Evolutionary conservation across 2,113 vertebrate genomes (phyloP), one percentile per base, ranked within the genome.

Genomic region (Oplegnathus fasciatus): DNA sequence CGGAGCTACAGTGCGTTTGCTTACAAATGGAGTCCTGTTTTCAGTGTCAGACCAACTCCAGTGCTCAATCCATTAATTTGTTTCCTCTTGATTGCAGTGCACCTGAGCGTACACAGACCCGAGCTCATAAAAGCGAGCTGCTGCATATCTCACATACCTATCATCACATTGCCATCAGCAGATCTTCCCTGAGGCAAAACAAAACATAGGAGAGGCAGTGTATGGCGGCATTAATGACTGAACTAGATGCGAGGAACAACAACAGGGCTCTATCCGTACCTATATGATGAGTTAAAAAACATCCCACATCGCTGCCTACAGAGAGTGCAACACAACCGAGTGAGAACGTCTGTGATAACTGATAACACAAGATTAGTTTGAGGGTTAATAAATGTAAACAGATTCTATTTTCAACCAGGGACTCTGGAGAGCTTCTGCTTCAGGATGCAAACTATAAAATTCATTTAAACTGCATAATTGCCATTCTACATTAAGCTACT

Each of bases 51-150:
- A 78, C 14, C 75, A 77, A 61, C 61, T 87, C 75, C 80, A 32
- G 11, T 44, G 52, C 72, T 77, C 80, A 72, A 9, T 81, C 74
- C 78, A 86, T 83, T 92, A 30, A 91, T 88, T 86, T 84, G 65
- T 60, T 75, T 77, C 37, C 62, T 75, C 32, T 58, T 74, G 67
- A 90, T 77, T 85, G 81, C 80, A 64, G 65, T 84, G 64, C 77
- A 78, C 86, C 86, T 82, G 79, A 79, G 67, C 66, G 18, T 80
- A 48, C 78, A 70, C 70, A 34, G 22, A 74, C 67, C 61, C 15
- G 9, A 83, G 81, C 75, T 87, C 69, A 78, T 89, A 81, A 88
- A 90, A 60, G 32, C 13, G 40, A 58, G 57, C 17, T 40, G 71
- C 80, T 54, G 71, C 84, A 44, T 73, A 79, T 77, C 68, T 80